phyloP scores from a whole-genome alignment of 2,797 vertebrate genomes.

The Sciurus carolinensis region DNA sequence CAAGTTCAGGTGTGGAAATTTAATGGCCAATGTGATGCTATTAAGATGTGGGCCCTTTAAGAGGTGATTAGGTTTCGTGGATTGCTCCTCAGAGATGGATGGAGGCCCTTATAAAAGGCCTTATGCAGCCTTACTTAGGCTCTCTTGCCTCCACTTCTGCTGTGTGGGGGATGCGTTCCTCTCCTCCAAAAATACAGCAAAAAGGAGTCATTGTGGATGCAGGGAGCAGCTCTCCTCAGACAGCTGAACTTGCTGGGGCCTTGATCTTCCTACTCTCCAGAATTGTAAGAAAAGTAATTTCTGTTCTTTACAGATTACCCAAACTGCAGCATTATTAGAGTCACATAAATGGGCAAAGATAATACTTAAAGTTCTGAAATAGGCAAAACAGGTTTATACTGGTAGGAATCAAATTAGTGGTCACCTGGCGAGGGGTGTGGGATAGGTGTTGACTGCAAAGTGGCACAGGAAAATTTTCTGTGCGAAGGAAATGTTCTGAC shows the following conservation, averaged over 20 bases:
- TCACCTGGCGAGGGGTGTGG: neutral
- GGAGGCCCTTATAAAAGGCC: neutral
- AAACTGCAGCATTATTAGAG: neutral
- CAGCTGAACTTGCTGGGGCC: neutral
- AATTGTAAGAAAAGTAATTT: neutral
- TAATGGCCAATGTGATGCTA: neutral
- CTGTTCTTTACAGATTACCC: neutral
- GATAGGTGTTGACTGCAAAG: neutral
- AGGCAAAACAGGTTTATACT: neutral
- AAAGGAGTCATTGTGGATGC: too few relatives aligned
- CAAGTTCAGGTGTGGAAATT: neutral
- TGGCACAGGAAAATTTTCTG: neutral
- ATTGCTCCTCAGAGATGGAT: neutral
- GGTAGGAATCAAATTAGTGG: neutral
- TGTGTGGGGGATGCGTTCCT: neutral
- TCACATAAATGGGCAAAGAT: neutral
- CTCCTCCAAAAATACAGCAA: too few relatives aligned
- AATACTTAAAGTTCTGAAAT: neutral
- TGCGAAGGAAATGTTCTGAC: neutral
- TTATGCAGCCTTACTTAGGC: accelerated
- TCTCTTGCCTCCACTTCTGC: neutral
- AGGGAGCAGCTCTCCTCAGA: neutral
- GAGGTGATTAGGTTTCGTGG: neutral
- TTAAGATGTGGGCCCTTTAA: neutral
- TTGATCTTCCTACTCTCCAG: neutral